Conservation (phyloP, 2,797 vertebrate genomes). For the Siniperca obscura region DNA sequence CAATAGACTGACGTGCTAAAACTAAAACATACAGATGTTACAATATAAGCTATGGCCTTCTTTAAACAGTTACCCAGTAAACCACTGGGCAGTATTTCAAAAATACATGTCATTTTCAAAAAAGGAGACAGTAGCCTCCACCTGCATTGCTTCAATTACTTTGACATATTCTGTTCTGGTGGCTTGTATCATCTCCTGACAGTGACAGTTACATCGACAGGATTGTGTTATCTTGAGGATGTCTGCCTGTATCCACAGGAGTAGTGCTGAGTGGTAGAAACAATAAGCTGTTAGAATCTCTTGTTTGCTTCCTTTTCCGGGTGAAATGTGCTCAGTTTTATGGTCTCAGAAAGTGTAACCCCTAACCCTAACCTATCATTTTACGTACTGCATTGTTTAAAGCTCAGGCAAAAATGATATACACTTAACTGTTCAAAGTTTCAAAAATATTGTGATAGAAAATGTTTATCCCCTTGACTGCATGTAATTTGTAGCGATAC, state of each 20-base stretch:
- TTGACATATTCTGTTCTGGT: conserved; percentile 8
- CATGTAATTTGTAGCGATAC: neutral
- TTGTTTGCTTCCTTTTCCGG: neutral
- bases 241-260: conserved; percentile 15
- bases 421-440: neutral
- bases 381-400: neutral
- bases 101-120: conserved; percentile 13
- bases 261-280: conserved; percentile 25
- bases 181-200: conserved; percentile 21
- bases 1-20: neutral
- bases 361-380: too few species aligned
- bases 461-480: neutral
- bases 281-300: neutral
- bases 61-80: neutral
- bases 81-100: neutral
- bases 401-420: neutral
- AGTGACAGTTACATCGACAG: conserved; percentile 22
- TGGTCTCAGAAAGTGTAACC: neutral
- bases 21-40: neutral
- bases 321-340: neutral
- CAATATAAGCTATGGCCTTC: neutral
- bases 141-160: conserved; percentile 25
- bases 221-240: conserved; percentile 2
- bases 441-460: too few species aligned
- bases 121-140: neutral